These are phyloP conservation scores for chimpanzee (Pan troglodytes) DNA, from an alignment of 2,113 vertebrate species.

Conservation along the genomic window DNA sequence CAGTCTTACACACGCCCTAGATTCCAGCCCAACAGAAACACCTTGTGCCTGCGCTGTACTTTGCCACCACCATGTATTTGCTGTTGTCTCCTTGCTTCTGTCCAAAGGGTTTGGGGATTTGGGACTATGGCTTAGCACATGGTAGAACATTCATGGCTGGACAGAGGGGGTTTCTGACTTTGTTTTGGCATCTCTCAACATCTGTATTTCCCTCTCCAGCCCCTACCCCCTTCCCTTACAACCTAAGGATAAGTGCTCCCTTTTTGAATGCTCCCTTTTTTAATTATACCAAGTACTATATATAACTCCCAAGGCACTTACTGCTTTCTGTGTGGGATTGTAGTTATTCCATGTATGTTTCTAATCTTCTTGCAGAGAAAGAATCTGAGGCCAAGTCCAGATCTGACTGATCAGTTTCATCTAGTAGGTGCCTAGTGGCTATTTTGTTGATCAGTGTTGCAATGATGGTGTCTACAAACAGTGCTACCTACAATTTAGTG, in stretches of 20 bases:
- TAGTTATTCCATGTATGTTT: background rate
- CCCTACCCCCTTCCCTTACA: background rate
- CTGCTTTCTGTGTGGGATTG: background rate
- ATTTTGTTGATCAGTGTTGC: background rate
- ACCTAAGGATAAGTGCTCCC: background rate
- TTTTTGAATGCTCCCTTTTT: background rate
- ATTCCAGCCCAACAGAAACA: background rate
- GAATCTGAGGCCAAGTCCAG: background rate
- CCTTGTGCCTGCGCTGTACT: accelerated
- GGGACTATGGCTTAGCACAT: background rate
- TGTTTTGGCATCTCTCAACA: background rate
- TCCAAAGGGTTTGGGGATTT: background rate
- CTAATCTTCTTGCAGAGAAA: background rate
- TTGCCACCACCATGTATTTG: background rate
- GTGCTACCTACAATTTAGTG: background rate
- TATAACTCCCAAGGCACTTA: accelerated
- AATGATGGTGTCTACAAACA: background rate
- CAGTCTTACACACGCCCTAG: background rate
- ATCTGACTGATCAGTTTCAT: background rate
- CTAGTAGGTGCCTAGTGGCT: background rate
- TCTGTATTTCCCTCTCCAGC: background rate
- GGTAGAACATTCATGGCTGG: background rate
- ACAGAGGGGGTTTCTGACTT: background rate
- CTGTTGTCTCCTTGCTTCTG: background rate
- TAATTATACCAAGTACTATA: too few relatives aligned